Base-by-base conservation (phyloP, 2,113 vertebrate genomes). In the Phaethon lepturus region DNA sequence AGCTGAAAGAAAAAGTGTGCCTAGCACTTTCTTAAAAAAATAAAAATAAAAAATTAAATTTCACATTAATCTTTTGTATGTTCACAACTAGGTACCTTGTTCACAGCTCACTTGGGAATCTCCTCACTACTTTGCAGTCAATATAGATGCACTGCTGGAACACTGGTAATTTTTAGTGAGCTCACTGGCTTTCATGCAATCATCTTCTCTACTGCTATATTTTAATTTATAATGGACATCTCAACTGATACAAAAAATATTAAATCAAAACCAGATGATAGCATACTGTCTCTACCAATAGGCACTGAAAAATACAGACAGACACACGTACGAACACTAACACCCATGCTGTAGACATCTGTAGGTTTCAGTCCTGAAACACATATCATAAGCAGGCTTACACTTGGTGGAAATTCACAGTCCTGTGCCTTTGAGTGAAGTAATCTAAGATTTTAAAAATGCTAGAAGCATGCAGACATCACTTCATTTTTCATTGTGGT, bases 291-390 rank as follows among this genome's bases (percentile, higher is more conserved):
- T 50, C 56, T 53, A 7, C 25, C 15, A 53, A 45, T 4, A 72
- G 9, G 6, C 18, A 49, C 19, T 35, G 45, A 71, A 82, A 90
- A 88, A 56, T 14, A 23, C 40, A 5, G 6, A 20, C 9, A 68
- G 3, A 45, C 22, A 71, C 6, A 58, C 12, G n/a, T 6, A 44
- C 0, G 2, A 60, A 52, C 5, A 49, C 1, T 1, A 8, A 38
- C 3, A 17, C 4, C 17, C 7, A 10, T 66, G 33, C 8, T 49
- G 25, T 16, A 66, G 50, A 53, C 6, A 45, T 12, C 24, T 52
- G 1, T 9, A 40, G 15, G 71, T 86, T 76, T 85, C 47, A 78
- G 4, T 35, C 23, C 20, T 26, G 42, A 33, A 64, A 29, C 10
- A 20, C 3, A 5, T 28, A 24, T 13, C 24, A 26, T 28, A 47